Percentiles rank a stretch among this genome's conserved stretches.
Evolutionary conservation across 2,113 vertebrate genomes (phyloP).

Genomic region (Crocuta crocuta): DNA sequence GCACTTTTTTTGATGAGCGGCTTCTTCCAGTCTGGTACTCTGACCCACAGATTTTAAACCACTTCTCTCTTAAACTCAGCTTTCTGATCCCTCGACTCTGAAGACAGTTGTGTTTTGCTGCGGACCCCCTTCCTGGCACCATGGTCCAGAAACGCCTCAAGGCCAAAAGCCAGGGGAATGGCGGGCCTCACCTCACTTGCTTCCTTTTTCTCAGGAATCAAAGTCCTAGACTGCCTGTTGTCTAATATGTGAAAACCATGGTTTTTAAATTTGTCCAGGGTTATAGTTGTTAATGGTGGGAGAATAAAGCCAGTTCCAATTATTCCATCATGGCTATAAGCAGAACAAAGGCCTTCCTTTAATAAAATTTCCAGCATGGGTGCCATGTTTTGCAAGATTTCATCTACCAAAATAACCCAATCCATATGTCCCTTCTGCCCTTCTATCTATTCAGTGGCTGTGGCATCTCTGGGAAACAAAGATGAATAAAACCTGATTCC

Average conservation of each 20-base stretch:
- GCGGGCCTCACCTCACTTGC: neutral
- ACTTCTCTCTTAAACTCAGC: neutral
- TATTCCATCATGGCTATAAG: constrained; percentile 20
- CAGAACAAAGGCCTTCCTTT: constrained; percentile 59
- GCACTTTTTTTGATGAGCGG: neutral
- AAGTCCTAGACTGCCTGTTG: neutral
- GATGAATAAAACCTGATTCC: constrained; percentile 55
- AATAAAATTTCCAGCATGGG: constrained; percentile 65
- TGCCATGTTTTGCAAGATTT: constrained; percentile 69
- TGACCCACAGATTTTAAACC: neutral
- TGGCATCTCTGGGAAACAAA: constrained; percentile 47
- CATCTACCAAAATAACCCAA: constrained; percentile 67
- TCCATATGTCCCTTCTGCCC: constrained; percentile 47
- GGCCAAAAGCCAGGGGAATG: neutral
- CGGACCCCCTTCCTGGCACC: neutral
- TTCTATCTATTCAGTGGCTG: constrained; percentile 54
- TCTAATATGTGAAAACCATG: constrained; percentile 25
- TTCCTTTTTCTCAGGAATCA: neutral
- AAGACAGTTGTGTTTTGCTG: neutral
- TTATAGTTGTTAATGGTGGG: constrained; percentile 40
- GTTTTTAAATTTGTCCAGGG: constrained; percentile 52
- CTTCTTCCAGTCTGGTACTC: neutral
- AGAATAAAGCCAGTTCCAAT: constrained; percentile 50
- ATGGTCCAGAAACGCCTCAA: neutral
- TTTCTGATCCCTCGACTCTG: neutral